phyloP scores from a whole-genome alignment of 2,888 invertebrate genomes.

The Acrobasis repandana region DNA sequence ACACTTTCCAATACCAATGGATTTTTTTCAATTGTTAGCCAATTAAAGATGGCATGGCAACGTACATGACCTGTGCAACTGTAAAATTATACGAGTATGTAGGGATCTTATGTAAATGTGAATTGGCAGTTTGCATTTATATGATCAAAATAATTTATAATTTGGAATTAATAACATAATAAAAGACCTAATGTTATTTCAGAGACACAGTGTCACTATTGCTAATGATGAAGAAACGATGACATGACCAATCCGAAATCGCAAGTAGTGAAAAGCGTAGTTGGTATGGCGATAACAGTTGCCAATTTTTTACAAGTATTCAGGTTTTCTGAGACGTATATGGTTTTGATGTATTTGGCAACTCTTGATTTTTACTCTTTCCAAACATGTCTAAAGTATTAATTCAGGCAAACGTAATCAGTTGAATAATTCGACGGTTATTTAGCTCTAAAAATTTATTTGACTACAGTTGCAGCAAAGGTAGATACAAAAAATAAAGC shows the following conservation, averaged over 20 bases:
- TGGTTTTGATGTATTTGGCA: constrained; percentile 13
- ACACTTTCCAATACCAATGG: constrained; percentile 2
- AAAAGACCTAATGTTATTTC: not conserved
- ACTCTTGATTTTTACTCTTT: not conserved
- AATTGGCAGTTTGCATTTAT: not conserved
- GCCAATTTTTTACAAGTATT: constrained; percentile 6
- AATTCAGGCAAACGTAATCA: not conserved
- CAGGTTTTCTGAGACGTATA: not conserved
- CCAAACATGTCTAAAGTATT: constrained; percentile 3
- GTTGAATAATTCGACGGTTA: not conserved
- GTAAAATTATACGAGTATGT: not conserved
- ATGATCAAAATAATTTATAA: not conserved
- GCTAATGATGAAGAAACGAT: not conserved
- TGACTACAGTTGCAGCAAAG: too few species aligned
- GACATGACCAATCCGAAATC: constrained; percentile 3
- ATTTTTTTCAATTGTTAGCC: not conserved
- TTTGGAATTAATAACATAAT: not conserved
- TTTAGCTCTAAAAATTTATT: not conserved
- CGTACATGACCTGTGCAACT: not conserved
- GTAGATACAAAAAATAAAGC: too few species aligned
- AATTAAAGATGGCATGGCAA: not conserved
- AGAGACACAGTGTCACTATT: not conserved
- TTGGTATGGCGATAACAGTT: not conserved
- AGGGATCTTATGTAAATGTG: not conserved
- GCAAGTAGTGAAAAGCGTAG: constrained; percentile 12